Base-by-base conservation (phyloP, 1,140 invertebrate species). In the Drosophila tristis region DNA sequence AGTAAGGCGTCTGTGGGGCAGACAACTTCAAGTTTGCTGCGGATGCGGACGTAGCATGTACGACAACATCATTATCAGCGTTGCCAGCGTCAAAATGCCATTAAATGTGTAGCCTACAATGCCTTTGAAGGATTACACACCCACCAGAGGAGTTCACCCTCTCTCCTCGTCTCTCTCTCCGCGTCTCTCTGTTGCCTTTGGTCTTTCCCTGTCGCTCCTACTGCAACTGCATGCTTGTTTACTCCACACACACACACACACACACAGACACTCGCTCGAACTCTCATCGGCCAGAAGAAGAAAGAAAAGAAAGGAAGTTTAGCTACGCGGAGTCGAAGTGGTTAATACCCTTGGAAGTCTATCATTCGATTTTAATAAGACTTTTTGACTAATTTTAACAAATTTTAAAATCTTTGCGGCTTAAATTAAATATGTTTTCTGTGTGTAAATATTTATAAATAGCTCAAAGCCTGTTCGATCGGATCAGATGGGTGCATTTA, bases 31-130 rank as follows among this genome's bases (percentile, higher is more conserved):
- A 66, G 72, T 75, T 74, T 44, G 61, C 55, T 66, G 78, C 80
- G 81, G 73, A 86, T 86, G 77, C 73, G 79, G 74, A 70, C 53
- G 67, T 70, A 70, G 67, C 67, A 71, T 67, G 63, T 67, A 73
- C 61, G 68, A 87, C 78, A 85, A 78, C 81, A 85, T 85, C 82
- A 87, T 85, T 85, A 85, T 85, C 82, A 84, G 71, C 73, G 80
- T 79, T 84, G 78, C 77, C 80, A 85, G 81, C 79, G 81, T 85
- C 82, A 85, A 85, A 85, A 87, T 85, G 81, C 84, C 68, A 85
- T 85, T 87, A 85, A 85, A 78, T 87, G 80, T 86, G 81, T 81
- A 77, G 77, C 66, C 77, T 62, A 84, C 80, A 86, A 85, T 85
- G 78, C 78, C 78, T 81, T 85, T 87, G 81, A 85, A 81, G 81